Base-by-base conservation (phyloP, 1,140 invertebrate genomes). In the Olivierus martensii region DNA sequence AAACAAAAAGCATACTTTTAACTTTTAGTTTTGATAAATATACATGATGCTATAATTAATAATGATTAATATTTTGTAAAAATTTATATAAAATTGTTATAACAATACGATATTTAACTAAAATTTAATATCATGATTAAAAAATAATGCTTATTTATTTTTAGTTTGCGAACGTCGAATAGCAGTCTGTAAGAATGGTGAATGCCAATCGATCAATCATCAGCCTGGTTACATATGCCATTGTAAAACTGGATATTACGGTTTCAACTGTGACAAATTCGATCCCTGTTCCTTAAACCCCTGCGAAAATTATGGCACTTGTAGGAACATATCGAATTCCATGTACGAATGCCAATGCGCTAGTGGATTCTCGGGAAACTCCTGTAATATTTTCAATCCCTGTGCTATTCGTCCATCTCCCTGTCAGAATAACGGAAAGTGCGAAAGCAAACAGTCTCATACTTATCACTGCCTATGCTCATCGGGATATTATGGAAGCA, bases 271-370 rank as follows among this genome's bases (percentile, higher is more conserved):
- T 39, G 52, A 58, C 44, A 44, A 61, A 22, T 57, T 62, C 35
- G 84, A 92, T 66, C 88, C 93, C 66, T 94, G 90, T 67, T 79
- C 81, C n/a, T 78, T 83, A 43, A 82, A 80, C 61, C 88, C 88
- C 0, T 94, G 90, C 62, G 65, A 87, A 38, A 92, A 93, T 65
- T 86, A 84, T 59, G 65, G 61, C 7, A 42, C 41, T 0, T 66
- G 65, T 42, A 39, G 36, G 1, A 59, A 64, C 36, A 71, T 59
- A 56, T 46, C 45, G 7, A 34, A 52, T 21, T 52, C 59, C 44
- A 49, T 53, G 12, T 65, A 52, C 41, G 18, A 52, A 15, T 54
- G 66, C 41, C 53, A 51, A 28, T 58, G 59, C 64, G 80, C 84
- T 0, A 76, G 83, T 52, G 87, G 87, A 28, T 91, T 90, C 64